Evolutionary conservation across 2,888 invertebrate species (phyloP), one percentile per base, ranked within the genome.

Genomic region (Cephus runcator): DNA sequence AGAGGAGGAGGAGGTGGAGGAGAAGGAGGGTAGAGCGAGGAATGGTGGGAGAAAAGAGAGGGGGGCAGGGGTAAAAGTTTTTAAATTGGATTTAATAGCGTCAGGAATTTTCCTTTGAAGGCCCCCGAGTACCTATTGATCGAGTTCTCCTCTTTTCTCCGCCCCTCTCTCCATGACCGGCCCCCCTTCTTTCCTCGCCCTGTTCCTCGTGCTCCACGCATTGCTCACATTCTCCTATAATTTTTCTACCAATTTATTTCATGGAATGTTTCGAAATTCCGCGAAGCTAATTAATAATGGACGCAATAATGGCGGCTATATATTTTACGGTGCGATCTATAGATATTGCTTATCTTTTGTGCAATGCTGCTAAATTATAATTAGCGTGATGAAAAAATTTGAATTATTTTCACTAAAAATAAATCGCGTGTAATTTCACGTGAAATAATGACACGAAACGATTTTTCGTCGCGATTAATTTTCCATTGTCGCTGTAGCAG

Each of bases 51-150:
- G 75, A 36, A 69, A 34, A 78, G 76, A 75, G 77, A 80, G 80
- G 83, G 84, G 84, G 89, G 77, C 80, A 80, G 83, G 84, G 84
- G 89, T 87, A 88, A 89, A 91, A 90, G 88, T 90, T 91, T 88
- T 89, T 86, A 90, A 90, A 91, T 90, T 91, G 88, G 88, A 90
- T 91, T 91, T 90, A 91, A 91, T 90, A 90, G 90, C 88, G 85
- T 87, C 85, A 88, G 87, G 88, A 90, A 91, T 91, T 90, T 90
- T 90, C 87, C 87, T 90, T 90, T 90, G 89, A 90, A 87, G 88
- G 86, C 84, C 84, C 86, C 84, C 77, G 83, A 75, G 82, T 85
- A 85, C 82, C 85, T 90, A 89, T 90, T 86, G 89, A 90, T 90
- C 88, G 88, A 84, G 81, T 80, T 77, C 76, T 78, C 77, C 78